phyloP scores from a whole-genome alignment of 2,113 vertebrate species.

The Bujurquina vittata region DNA sequence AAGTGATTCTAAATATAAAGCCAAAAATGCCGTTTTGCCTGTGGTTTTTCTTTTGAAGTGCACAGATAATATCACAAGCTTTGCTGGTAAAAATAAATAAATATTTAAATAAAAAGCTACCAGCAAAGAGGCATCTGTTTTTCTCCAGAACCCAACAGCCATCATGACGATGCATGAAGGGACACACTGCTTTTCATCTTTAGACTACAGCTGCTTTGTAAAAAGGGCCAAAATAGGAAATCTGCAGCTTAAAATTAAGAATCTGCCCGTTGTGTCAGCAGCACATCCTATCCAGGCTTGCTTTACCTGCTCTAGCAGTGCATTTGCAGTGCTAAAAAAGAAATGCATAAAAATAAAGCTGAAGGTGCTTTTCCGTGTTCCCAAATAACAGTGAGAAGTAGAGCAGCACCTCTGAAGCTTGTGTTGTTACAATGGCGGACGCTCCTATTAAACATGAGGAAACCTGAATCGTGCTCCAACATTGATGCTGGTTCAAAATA shows the following conservation, averaged over 20 bases:
- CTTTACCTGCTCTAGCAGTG: too few relatives aligned
- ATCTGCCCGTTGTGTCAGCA: not conserved
- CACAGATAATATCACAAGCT: slow-evolving; percentile 4
- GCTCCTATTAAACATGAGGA: not conserved
- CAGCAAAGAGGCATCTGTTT: not conserved
- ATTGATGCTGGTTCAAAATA: not conserved
- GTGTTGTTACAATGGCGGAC: not conserved
- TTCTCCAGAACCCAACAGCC: not conserved
- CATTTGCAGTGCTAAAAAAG: too few relatives aligned
- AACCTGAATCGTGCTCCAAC: not conserved
- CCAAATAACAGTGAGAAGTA: rapidly evolving
- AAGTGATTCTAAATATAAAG: slow-evolving; percentile 66
- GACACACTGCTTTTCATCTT: not conserved
- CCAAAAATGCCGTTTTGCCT: slow-evolving; percentile 20
- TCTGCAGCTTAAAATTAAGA: not conserved
- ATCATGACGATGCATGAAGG: too few relatives aligned
- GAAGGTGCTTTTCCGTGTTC: rapidly evolving
- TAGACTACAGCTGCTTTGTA: not conserved
- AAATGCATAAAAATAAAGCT: too few relatives aligned
- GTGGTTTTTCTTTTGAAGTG: slow-evolving; percentile 52
- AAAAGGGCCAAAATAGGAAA: not conserved
- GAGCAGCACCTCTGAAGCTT: not conserved
- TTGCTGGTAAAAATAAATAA: not conserved
- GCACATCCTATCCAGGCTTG: not conserved
- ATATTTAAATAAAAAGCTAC: not conserved